These are phyloP conservation scores for Danio tinwini DNA, from an alignment of 2,797 vertebrate species.

Conservation along the genomic window DNA sequence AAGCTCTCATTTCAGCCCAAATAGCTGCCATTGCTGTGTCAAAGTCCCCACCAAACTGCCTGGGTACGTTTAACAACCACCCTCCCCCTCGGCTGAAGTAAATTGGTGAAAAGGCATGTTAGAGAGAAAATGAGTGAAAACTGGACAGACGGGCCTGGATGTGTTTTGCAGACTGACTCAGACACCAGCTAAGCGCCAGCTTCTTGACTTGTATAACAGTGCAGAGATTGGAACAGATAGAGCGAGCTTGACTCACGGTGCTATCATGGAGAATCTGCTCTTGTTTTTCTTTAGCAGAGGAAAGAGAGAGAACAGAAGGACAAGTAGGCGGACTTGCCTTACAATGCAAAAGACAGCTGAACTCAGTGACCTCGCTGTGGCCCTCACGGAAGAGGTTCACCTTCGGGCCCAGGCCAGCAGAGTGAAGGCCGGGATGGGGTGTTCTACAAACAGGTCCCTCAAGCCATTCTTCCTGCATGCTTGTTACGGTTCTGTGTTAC, in stretches of 20 bases:
- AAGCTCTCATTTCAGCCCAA: conserved; percentile 53
- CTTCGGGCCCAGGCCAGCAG: not conserved
- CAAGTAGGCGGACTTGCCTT: conserved; percentile 47
- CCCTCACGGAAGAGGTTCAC: conserved; percentile 21
- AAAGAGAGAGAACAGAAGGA: conserved; percentile 52
- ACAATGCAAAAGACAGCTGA: conserved; percentile 40
- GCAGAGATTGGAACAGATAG: conserved; percentile 49
- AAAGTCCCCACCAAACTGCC: conserved; percentile 43
- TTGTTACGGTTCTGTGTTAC: conserved; percentile 32
- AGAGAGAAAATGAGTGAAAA: conserved; percentile 62
- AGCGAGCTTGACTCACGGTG: conserved; percentile 56
- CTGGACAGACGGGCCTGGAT: conserved; percentile 61
- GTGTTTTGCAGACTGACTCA: conserved; percentile 60
- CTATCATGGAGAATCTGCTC: conserved; percentile 59
- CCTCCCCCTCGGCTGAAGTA: conserved; percentile 26
- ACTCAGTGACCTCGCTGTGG: conserved; percentile 53
- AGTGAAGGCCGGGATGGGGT: conserved; percentile 12
- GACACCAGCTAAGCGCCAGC: conserved; percentile 48
- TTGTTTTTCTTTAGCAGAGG: conserved; percentile 56
- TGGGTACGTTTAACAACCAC: conserved; percentile 45
- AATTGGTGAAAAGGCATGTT: conserved; percentile 34
- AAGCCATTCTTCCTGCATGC: not conserved
- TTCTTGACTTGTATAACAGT: conserved; percentile 60
- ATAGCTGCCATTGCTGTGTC: conserved; percentile 44
- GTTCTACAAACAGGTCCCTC: conserved; percentile 6